Evolutionary conservation across 2,113 vertebrate genomes (phyloP), one percentile per base, ranked within the genome.

Genomic region (Channa argus): DNA sequence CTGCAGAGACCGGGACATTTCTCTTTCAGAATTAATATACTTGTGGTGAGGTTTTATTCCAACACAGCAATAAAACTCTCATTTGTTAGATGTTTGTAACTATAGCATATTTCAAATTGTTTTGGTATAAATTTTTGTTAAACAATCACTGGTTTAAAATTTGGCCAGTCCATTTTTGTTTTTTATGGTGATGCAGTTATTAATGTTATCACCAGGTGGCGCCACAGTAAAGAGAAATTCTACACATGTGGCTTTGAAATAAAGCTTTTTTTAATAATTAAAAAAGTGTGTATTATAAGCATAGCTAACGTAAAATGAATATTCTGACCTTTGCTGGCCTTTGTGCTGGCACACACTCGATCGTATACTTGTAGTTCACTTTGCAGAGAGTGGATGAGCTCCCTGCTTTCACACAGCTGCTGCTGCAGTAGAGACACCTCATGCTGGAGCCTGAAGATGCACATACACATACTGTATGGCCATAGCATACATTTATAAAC

Each of bases 401-500:
- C 91, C 47, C 90, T 93, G 62, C 94, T 96, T 89, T 97, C 97
- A 60, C 95, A 94, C 0, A 95, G 89, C 93, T 98, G 96, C 79
- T 97, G 97, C 86, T 97, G 96, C 69, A 98, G 93, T 7, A 97
- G 92, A 0, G 89, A 93, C 80, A 94, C 93, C 1, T 95, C 95
- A 38, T 95, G 96, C 73, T 96, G 95, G 59, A 97, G 91, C 88
- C 97, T 99, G 87, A 38, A 51, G 60, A 86, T 0, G 33, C 61
- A 78, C 34, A 68, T 4, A 59, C 3, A 61, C 2, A 8, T 5
- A 12, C 15, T 11, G 47, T 10, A 65, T 41, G 77, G n/a, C 62
- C 10, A 72, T 44, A 13, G 3, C 41, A 49, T 34, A 68, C n/a
- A 38, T 15, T 39, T 4, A 2, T 1, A 14, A 43, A 53, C 47